Percentiles rank a stretch among this genome's conserved stretches.
Conservation (phyloP, 1,140 invertebrate species). For the Drosophila bipectinata region DNA sequence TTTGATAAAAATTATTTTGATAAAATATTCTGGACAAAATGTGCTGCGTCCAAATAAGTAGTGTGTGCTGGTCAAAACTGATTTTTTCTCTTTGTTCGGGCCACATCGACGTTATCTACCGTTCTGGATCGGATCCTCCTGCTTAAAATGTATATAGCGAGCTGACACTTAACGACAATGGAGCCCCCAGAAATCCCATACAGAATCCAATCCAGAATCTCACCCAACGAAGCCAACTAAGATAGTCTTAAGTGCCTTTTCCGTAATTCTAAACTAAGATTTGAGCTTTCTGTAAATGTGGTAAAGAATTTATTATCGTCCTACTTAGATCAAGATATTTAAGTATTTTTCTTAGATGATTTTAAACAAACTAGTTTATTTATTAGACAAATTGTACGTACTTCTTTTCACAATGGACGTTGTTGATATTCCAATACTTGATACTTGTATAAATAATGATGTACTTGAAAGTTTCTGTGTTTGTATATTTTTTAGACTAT, state of each 20-base stretch:
- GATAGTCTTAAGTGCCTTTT: constrained; percentile 24
- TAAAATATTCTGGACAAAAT: constrained; percentile 14
- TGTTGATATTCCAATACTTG: constrained; percentile 31
- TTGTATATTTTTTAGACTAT: constrained; percentile 35
- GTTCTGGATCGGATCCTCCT: constrained; percentile 47
- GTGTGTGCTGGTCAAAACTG: constrained; percentile 32
- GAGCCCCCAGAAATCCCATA: constrained; percentile 62
- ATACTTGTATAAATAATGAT: constrained; percentile 32
- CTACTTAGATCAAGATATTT: constrained; percentile 11
- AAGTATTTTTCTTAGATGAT: constrained; percentile 27
- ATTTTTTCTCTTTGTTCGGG: constrained; percentile 51
- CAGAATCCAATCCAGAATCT: constrained; percentile 48
- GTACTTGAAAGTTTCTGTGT: constrained; percentile 20
- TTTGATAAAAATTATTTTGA: constrained; percentile 23
- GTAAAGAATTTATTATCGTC: constrained; percentile 19
- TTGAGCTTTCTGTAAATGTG: constrained; percentile 24
- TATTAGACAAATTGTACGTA: constrained; percentile 39
- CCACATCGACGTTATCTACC: constrained; percentile 7
- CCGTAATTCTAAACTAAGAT: background rate
- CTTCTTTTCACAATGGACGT: constrained; percentile 10
- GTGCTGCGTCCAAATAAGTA: constrained; percentile 4
- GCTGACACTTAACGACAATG: constrained; percentile 78
- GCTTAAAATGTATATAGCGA: constrained; percentile 52
- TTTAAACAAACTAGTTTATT: constrained; percentile 17
- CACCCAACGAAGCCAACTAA: constrained; percentile 48